These are phyloP conservation scores for Lucinisca nassula DNA, from an alignment of 2,888 invertebrate species.

Conservation along the genomic window DNA sequence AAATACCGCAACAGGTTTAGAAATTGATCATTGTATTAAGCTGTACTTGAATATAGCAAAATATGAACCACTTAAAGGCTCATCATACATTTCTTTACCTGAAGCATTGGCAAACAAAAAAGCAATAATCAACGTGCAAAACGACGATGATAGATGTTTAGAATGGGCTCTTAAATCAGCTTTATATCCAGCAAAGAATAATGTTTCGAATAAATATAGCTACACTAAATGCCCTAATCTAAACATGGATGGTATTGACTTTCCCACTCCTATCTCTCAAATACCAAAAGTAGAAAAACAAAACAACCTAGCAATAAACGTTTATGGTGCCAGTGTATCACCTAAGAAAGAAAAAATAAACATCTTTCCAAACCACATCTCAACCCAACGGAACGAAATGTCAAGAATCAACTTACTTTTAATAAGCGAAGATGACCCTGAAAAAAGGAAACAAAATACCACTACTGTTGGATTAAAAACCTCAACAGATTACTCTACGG, in stretches of 20 bases:
- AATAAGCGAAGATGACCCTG: slow-evolving; percentile 22
- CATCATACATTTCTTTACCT: slow-evolving; percentile 44
- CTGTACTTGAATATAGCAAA: slow-evolving; percentile 46
- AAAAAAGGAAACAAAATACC: slow-evolving; percentile 36
- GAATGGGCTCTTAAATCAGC: slow-evolving; percentile 34
- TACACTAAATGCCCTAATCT: slow-evolving; percentile 16
- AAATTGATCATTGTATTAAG: slow-evolving; percentile 25
- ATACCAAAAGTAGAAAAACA: slow-evolving; percentile 39
- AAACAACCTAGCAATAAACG: slow-evolving; percentile 40
- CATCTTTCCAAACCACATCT: slow-evolving; percentile 40
- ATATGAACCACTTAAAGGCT: slow-evolving; percentile 47
- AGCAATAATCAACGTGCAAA: slow-evolving; percentile 44
- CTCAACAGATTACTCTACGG: slow-evolving; percentile 4
- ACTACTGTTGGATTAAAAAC: slow-evolving; percentile 16
- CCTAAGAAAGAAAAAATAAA: slow-evolving; percentile 27
- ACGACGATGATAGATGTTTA: slow-evolving; percentile 34
- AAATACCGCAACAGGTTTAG: slow-evolving; percentile 18
- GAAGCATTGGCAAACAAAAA: slow-evolving; percentile 45
- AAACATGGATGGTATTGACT: slow-evolving; percentile 29
- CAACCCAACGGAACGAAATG: slow-evolving; percentile 37
- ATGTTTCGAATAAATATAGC: slow-evolving; percentile 21
- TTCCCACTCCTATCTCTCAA: slow-evolving; percentile 42
- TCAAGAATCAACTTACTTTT: slow-evolving; percentile 13
- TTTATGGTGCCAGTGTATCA: slow-evolving; percentile 31
- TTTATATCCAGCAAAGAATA: slow-evolving; percentile 34